These are phyloP conservation scores for Lepidocyrtinus sp. DNA, from an alignment of 2,888 invertebrate genomes.

Conservation along the genomic window DNA sequence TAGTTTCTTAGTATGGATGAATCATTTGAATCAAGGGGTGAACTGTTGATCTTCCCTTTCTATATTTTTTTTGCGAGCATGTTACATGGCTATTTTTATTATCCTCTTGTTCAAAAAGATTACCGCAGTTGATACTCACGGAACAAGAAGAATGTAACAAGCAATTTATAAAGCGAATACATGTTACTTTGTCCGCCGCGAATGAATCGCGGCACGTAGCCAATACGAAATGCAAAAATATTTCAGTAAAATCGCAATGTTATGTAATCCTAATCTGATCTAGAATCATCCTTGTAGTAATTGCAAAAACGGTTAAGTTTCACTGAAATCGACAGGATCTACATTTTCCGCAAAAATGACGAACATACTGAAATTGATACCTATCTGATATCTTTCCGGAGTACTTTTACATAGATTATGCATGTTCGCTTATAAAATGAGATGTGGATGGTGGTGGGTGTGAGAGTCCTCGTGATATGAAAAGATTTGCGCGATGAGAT, in stretches of 20 bases:
- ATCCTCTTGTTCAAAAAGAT: not conserved
- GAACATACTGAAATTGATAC: not conserved
- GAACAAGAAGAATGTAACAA: not conserved
- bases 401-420: no score
- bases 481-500: no score
- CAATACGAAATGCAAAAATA: slow-evolving; percentile 9
- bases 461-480: no score
- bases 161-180: not conserved
- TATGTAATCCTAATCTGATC: not conserved
- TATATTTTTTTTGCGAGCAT: no score
- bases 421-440: no score
- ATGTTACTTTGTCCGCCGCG: not conserved
- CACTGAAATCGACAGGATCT: not conserved
- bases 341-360: not conserved
- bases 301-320: not conserved
- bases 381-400: no score
- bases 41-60: not conserved
- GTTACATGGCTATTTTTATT: not conserved
- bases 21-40: no score
- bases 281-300: slow-evolving; percentile 10
- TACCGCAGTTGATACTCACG: not conserved
- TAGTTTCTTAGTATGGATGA: no score
- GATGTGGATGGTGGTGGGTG: no score
- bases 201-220: not conserved
- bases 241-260: not conserved